These are phyloP conservation scores for Heliconius ethilla DNA, from an alignment of 2,888 invertebrate species.

Conservation along the genomic window DNA sequence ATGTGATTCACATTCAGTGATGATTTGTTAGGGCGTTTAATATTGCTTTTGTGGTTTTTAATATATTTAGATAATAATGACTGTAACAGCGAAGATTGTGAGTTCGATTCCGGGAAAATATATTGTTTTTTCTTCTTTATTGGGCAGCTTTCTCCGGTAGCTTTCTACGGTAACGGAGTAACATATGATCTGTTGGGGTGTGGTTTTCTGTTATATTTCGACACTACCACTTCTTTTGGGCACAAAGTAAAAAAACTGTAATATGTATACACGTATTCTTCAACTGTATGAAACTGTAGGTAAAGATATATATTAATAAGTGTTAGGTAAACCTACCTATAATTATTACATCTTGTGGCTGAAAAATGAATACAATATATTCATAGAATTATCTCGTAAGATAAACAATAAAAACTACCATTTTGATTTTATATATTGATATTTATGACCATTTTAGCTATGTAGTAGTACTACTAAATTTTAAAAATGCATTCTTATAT, in stretches of 20 bases:
- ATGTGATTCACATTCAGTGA: neutral
- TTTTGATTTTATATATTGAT: too few relatives aligned
- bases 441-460: neutral
- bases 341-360: neutral
- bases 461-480: neutral
- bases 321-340: neutral
- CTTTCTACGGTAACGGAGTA: too few relatives aligned
- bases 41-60: neutral
- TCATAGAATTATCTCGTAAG: too few relatives aligned
- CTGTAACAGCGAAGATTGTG: neutral
- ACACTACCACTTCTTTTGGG: neutral
- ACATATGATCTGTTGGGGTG: too few relatives aligned
- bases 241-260: neutral
- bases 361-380: too few relatives aligned
- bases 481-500: neutral
- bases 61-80: neutral
- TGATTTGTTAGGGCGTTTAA: neutral
- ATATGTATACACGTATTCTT: neutral
- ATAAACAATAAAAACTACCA: too few relatives aligned
- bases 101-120: too few relatives aligned
- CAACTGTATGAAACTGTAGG: too few relatives aligned
- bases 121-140: too few relatives aligned
- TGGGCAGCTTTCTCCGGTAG: too few relatives aligned
- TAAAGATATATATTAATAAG: neutral
- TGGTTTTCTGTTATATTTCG: too few relatives aligned